These are phyloP conservation scores for Trimorus sp. DNA, from an alignment of 2,888 invertebrate species.

Conservation along the genomic window DNA sequence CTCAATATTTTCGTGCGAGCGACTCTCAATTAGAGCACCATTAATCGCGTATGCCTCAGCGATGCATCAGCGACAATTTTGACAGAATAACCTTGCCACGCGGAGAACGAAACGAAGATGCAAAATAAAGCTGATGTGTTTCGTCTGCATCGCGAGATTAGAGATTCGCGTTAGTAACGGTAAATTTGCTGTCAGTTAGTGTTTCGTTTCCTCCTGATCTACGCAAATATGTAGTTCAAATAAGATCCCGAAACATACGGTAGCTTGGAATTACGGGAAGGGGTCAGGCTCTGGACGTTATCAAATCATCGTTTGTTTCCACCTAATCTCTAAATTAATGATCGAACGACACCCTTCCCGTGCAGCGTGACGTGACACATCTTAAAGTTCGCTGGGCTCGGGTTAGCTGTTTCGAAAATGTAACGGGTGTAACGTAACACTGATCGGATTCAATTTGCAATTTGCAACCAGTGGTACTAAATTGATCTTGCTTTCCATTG, in stretches of 20 bases:
- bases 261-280: constrained; percentile 72
- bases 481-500: too few species aligned
- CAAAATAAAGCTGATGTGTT: constrained; percentile 20
- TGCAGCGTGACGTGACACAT: constrained; percentile 77
- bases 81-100: neutral
- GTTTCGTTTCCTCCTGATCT: constrained; percentile 43
- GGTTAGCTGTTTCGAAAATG: constrained; percentile 61
- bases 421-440: constrained; percentile 70
- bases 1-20: constrained; percentile 32
- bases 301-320: constrained; percentile 81
- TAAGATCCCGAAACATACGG: constrained; percentile 65
- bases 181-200: constrained; percentile 47
- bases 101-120: too few species aligned
- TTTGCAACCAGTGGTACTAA: too few species aligned
- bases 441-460: too few species aligned
- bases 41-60: constrained; percentile 16
- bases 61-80: constrained; percentile 13
- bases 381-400: constrained; percentile 75
- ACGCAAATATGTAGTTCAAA: constrained; percentile 55
- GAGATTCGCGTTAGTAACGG: constrained; percentile 4
- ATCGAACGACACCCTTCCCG: constrained; percentile 75
- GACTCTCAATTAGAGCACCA: constrained; percentile 28
- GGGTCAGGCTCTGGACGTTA: constrained; percentile 76
- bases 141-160: constrained; percentile 17
- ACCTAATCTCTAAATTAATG: constrained; percentile 81